phyloP scores from a whole-genome alignment of 2,888 invertebrate genomes.

The Aphodius sticticus region DNA sequence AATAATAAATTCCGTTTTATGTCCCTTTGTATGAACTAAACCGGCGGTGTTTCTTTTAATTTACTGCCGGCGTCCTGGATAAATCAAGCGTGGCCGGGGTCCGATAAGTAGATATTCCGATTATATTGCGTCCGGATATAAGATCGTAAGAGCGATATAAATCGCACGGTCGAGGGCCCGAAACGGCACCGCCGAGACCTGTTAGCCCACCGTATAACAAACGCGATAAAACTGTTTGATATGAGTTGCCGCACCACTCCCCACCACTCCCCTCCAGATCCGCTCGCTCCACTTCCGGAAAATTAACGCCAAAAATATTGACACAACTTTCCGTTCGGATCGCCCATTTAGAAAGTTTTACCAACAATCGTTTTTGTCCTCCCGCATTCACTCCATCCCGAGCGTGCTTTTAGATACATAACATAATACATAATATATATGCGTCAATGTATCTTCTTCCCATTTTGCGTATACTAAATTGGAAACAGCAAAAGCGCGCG shows the following conservation, averaged over 20 bases:
- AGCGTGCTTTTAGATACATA: neutral
- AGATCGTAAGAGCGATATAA: neutral
- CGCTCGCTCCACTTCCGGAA: neutral
- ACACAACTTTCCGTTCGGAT: neutral
- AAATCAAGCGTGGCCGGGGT: neutral
- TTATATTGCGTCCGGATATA: neutral
- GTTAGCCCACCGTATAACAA: neutral
- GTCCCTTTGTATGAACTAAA: neutral
- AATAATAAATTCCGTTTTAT: neutral
- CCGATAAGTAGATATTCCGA: conserved; percentile 4
- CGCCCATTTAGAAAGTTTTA: neutral
- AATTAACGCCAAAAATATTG: conserved; percentile 4
- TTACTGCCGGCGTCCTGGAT: neutral
- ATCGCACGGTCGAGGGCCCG: neutral
- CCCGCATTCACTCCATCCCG: neutral
- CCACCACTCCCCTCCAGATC: neutral
- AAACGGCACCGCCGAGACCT: neutral
- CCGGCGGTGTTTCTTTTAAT: neutral
- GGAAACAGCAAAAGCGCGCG: neutral
- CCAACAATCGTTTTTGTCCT: conserved; percentile 4
- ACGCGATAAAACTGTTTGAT: neutral
- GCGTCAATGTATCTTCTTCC: conserved; percentile 4
- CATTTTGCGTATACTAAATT: neutral
- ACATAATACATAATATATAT: conserved; percentile 4
- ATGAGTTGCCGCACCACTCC: neutral